Base-by-base conservation (phyloP, 2,113 vertebrate species). In the Amia ocellicauda region DNA sequence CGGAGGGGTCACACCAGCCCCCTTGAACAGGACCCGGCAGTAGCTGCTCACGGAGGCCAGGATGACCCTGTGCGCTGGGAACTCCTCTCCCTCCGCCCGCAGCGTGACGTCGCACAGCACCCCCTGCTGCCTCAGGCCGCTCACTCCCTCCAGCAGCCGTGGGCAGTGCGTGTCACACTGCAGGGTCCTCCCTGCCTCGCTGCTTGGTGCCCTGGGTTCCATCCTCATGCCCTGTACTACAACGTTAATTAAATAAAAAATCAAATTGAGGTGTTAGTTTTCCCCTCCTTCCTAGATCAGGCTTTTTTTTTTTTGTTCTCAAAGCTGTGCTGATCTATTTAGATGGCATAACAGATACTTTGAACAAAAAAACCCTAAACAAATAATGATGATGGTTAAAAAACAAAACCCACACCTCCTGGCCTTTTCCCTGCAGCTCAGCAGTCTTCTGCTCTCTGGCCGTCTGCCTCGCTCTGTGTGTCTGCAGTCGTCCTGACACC, bases 31-130 rank as follows among this genome's bases (percentile, higher is more conserved):
- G 23, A 69, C 17, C 64, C 78, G 79, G 68, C 73, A 85, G 47
- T 79, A 74, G 28, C 71, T 73, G 27, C 82, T 80, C 16, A 64
- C 79, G 1, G 73, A 76, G 0, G 75, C 79, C 20, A 86, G 62
- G 43, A 78, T 11, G 2, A 71, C 52, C 57, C 60, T 78, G 53
- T 82, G 80, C 1, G 53, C 71, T 20, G 73, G 73, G 58, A 85
- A 86, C 3, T 56, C 58, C 60, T 69, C 62, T 0, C 73, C 81
- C 45, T 80, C 81, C 1, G 78, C 81, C 51, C 83, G 59, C 58
- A 83, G 63, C 0, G 55, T 74, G 3, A 78, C 60, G 0, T 77
- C 72, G 0, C 77, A 78, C 36, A 86, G 63, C 0, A 36, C 10
- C 0, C n/a, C 41, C 66, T 69, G 60, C 0, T 14, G 24, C 8